Evolutionary conservation across 2,888 invertebrate species (phyloP).

Genomic region (Sycophila texana): DNA sequence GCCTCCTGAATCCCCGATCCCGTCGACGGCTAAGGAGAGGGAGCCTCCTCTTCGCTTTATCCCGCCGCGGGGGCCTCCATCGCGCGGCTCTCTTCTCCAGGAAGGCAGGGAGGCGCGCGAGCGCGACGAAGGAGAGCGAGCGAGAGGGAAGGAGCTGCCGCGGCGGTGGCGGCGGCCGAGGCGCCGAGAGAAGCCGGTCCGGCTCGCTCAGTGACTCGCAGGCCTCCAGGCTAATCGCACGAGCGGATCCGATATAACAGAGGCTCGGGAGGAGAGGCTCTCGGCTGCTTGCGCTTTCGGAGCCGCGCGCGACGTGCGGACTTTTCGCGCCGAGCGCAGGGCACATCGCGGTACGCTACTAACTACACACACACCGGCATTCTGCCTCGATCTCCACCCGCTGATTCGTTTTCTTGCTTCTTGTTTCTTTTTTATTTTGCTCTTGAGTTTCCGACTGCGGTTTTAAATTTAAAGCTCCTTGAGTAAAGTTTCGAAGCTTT

Average conservation of each 20-base stretch:
- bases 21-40: not conserved
- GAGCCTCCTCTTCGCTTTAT: conserved; percentile 11
- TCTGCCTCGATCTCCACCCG: not conserved
- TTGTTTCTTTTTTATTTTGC: not conserved
- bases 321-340: not conserved
- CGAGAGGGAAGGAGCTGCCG: conserved; percentile 34
- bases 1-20: not conserved
- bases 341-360: too few relatives aligned
- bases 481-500: too few relatives aligned
- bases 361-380: not conserved
- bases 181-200: conserved; percentile 58
- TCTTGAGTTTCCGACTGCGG: conserved; percentile 13
- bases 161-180: conserved; percentile 30
- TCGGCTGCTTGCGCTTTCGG: not conserved
- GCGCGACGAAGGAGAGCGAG: conserved; percentile 20
- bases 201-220: conserved; percentile 71
- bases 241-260: conserved; percentile 25
- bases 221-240: conserved; percentile 71
- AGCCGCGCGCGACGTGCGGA: not conserved
- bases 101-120: conserved; percentile 1
- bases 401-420: not conserved
- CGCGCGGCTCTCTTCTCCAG: conserved; percentile 52
- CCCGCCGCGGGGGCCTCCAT: conserved; percentile 16
- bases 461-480: not conserved
- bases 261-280: too few relatives aligned